Conservation (phyloP, 2,113 vertebrate species). For the Erinaceus europaeus region DNA sequence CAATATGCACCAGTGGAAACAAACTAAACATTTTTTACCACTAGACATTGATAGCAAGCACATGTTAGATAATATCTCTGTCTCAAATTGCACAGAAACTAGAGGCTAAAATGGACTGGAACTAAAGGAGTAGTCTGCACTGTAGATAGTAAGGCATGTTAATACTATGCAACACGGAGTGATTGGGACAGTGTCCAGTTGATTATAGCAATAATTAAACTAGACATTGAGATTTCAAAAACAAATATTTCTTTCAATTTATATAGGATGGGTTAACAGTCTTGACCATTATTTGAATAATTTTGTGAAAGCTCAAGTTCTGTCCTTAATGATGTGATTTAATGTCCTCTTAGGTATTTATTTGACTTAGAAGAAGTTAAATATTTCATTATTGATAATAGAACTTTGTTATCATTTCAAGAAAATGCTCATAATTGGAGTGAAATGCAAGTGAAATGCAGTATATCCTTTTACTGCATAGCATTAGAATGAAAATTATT, state of each 20-base stretch:
- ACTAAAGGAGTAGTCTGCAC: background rate
- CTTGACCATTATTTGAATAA: background rate
- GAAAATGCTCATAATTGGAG: background rate
- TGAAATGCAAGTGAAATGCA: background rate
- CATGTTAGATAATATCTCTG: background rate
- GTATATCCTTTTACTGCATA: background rate
- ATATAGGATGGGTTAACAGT: background rate
- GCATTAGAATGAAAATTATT: background rate
- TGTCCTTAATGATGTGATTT: background rate
- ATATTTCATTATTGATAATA: background rate
- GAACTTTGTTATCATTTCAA: background rate
- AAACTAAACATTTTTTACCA: background rate
- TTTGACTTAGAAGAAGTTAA: background rate
- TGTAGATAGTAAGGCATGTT: background rate
- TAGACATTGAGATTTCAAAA: background rate
- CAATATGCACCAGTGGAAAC: background rate
- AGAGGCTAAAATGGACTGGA: slow-evolving; percentile 10
- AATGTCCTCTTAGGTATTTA: background rate
- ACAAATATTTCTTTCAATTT: background rate
- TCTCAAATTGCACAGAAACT: background rate
- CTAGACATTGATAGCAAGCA: slow-evolving; percentile 16
- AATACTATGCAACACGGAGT: background rate
- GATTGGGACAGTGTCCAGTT: background rate
- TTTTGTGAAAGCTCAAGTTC: slow-evolving; percentile 18
- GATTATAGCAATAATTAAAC: background rate